A percentile compares a stretch with the other conserved stretches of the same genome.
Evolutionary conservation across 2,888 invertebrate species (phyloP).

Genomic region (Epirrhoe tristata): DNA sequence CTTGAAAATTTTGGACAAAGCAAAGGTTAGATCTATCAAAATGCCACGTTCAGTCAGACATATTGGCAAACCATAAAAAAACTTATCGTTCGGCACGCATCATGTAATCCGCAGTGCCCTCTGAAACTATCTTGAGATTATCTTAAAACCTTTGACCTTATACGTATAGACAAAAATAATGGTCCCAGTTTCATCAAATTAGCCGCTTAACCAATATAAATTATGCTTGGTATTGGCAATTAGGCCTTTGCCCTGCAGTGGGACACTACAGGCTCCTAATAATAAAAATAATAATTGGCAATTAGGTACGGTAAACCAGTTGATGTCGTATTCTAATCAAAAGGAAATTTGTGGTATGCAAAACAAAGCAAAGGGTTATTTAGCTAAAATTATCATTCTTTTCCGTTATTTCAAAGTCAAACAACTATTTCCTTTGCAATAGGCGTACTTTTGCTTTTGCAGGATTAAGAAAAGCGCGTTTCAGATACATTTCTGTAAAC

Average conservation of each 20-base stretch:
- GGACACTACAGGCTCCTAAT: too few relatives aligned
- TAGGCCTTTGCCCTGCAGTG: too few relatives aligned
- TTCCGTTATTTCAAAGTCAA: too few relatives aligned
- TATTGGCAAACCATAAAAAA: conserved; percentile 52
- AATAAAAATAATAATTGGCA: too few relatives aligned
- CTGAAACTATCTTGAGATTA: conserved; percentile 65
- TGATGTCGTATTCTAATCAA: too few relatives aligned
- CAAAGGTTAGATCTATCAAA: conserved; percentile 19
- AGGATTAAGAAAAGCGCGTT: background rate
- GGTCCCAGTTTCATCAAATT: background rate
- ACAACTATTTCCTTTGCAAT: too few relatives aligned
- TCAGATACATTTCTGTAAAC: background rate
- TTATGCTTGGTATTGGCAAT: background rate
- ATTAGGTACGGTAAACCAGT: too few relatives aligned
- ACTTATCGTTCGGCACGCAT: conserved; percentile 66
- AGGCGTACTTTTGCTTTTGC: too few relatives aligned
- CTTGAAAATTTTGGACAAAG: background rate
- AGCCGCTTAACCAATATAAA: background rate
- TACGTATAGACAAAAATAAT: conserved; percentile 3
- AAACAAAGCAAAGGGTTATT: too few relatives aligned
- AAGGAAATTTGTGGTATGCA: too few relatives aligned
- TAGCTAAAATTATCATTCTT: too few relatives aligned
- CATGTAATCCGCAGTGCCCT: conserved; percentile 51
- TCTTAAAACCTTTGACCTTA: conserved; percentile 50
- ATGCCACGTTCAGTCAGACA: conserved; percentile 30